Conservation (phyloP, 2,797 vertebrate genomes). For the Holocentrus rufus region DNA sequence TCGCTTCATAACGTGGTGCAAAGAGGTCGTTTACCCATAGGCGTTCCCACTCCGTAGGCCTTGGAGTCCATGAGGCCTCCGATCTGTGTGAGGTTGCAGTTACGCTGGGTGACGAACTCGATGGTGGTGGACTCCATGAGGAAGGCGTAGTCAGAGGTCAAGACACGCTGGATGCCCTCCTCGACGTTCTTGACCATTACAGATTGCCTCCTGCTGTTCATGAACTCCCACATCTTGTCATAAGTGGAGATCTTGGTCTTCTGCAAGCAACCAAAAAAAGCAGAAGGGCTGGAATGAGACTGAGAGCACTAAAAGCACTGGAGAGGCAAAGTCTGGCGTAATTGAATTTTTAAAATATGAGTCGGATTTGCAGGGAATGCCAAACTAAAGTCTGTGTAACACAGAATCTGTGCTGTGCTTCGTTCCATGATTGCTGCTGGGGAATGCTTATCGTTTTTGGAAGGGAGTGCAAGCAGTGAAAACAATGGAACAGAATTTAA, state of each 20-base stretch:
- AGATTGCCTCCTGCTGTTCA: constrained; percentile 95
- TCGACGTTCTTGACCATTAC: constrained; percentile 97
- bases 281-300: background rate
- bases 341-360: no score
- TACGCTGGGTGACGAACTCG: constrained; percentile 96
- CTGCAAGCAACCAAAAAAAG: constrained; percentile 75
- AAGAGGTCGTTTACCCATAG: constrained; percentile 86
- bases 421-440: no score
- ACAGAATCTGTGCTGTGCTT: no score
- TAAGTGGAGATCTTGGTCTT: constrained; percentile 98
- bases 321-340: no score
- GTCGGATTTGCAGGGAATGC: no score
- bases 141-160: constrained; percentile 97
- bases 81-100: constrained; percentile 98
- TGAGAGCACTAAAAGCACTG: no score
- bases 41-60: constrained; percentile 97
- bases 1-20: background rate
- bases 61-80: constrained; percentile 98
- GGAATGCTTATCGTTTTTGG: no score
- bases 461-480: no score
- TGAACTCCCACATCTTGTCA: constrained; percentile 99
- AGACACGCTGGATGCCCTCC: constrained; percentile 93
- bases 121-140: constrained; percentile 99
- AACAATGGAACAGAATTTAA: no score
- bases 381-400: no score